Conservation (phyloP, 2,797 vertebrate genomes). For the Rachycentron canadum region DNA sequence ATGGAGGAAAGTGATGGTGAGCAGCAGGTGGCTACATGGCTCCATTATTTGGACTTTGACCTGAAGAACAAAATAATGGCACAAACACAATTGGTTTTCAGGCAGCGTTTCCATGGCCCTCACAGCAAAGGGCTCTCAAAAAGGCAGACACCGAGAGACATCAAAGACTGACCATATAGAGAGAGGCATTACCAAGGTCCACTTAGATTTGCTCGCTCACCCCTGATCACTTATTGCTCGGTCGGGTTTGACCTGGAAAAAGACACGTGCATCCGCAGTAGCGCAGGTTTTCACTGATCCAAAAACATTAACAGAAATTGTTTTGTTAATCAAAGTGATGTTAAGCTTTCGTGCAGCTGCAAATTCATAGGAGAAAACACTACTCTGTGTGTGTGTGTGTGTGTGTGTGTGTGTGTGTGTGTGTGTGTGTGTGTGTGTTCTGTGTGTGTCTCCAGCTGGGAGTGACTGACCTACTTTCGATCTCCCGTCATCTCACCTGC, state of each 20-base stretch:
- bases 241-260: constrained; percentile 14
- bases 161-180: constrained; percentile 25
- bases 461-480: too few species aligned
- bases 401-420: too few species aligned
- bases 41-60: constrained; percentile 57
- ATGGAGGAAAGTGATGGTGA: constrained; percentile 1
- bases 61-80: constrained; percentile 31
- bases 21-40: constrained; percentile 51
- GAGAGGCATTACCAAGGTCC: constrained; percentile 10
- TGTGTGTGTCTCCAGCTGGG: too few species aligned
- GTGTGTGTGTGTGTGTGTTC: too few species aligned
- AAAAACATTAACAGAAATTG: background rate
- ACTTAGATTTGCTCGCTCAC: constrained; percentile 32
- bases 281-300: constrained; percentile 1
- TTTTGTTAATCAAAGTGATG: too few species aligned
- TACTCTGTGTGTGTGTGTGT: too few species aligned
- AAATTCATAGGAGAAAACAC: background rate
- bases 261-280: background rate
- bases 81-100: constrained; percentile 26
- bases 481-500: too few species aligned
- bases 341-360: too few species aligned
- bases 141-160: constrained; percentile 16
- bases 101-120: background rate
- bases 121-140: background rate
- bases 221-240: constrained; percentile 21